Conservation (phyloP, 37 sponge, comb jelly and placozoan species). For the Cliona cf. orientalis region DNA sequence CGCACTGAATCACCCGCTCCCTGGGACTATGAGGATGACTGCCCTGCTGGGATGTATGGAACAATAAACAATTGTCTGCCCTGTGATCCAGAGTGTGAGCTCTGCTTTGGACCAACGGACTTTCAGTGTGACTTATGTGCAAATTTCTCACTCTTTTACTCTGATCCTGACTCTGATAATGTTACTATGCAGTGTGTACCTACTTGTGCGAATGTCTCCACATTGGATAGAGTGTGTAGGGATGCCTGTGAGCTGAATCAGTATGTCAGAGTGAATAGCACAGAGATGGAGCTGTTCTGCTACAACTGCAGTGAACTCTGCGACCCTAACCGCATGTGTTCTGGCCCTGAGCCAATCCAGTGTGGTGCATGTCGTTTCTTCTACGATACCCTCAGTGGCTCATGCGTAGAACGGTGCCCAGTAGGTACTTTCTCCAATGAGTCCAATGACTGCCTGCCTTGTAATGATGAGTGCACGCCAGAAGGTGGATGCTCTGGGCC, state of each 20-base stretch:
- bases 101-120: constrained; percentile 37
- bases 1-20: constrained; percentile 7
- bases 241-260: constrained; percentile 55
- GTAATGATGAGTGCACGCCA: constrained; percentile 45
- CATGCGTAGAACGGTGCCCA: constrained; percentile 46
- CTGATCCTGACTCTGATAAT: not conserved
- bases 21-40: constrained; percentile 56
- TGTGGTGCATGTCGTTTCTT: constrained; percentile 42
- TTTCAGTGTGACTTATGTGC: constrained; percentile 53
- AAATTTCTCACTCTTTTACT: constrained; percentile 18
- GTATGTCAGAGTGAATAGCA: constrained; percentile 19
- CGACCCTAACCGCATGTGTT: constrained; percentile 47
- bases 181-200: constrained; percentile 45
- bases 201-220: constrained; percentile 52
- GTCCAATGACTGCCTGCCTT: constrained; percentile 43
- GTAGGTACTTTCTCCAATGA: constrained; percentile 24
- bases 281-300: constrained; percentile 15
- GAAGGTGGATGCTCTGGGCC: constrained; percentile 61
- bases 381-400: constrained; percentile 3
- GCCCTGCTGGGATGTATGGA: constrained; percentile 43
- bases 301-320: constrained; percentile 50
- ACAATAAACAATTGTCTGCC: constrained; percentile 26
- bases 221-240: constrained; percentile 45
- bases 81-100: constrained; percentile 44
- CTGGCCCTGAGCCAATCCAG: constrained; percentile 50